Percentiles rank a stretch among this genome's conserved stretches.
Evolutionary conservation across 2,797 vertebrate species (phyloP).

Genomic region (Notamacropus eugenii): DNA sequence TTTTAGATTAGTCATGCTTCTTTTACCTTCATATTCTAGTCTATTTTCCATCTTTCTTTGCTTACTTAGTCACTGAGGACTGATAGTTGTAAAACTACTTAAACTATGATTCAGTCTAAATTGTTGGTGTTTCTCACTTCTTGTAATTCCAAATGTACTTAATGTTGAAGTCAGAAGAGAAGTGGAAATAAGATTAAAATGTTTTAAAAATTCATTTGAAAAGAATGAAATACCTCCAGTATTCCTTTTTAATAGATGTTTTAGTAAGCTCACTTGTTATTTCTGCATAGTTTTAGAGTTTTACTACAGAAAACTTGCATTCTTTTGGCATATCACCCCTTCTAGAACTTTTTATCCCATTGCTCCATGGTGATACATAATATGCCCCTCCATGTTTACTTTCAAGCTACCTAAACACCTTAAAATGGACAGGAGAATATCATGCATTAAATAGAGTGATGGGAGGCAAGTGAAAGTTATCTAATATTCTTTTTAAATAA

Average conservation of each 20-base stretch:
- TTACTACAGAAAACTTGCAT: not conserved
- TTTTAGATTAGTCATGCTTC: not conserved
- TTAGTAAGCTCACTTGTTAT: not conserved
- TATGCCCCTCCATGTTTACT: not conserved
- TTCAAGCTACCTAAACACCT: not conserved
- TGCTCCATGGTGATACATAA: not conserved
- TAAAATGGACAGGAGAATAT: not conserved
- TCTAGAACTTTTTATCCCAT: not conserved
- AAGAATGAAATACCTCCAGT: not conserved
- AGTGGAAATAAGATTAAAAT: not conserved
- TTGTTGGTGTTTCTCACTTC: not conserved
- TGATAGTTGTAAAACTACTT: not conserved
- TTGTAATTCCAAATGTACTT: not conserved
- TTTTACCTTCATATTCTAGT: not conserved
- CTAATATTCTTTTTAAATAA: conserved; percentile 28
- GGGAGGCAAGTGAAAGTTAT: not conserved
- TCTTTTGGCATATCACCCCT: not conserved
- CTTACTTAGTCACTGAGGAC: not conserved
- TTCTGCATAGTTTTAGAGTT: not conserved
- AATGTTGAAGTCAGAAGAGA: not conserved
- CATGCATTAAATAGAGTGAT: not conserved
- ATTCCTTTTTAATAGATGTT: conserved; percentile 9
- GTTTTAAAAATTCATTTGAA: conserved; percentile 4
- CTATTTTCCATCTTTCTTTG: not conserved
- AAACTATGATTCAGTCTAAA: not conserved